Percentiles rank a stretch among this genome's conserved stretches.
phyloP scores from a whole-genome alignment of 2,888 invertebrate species.

The Synanthedon myopaeformis region DNA sequence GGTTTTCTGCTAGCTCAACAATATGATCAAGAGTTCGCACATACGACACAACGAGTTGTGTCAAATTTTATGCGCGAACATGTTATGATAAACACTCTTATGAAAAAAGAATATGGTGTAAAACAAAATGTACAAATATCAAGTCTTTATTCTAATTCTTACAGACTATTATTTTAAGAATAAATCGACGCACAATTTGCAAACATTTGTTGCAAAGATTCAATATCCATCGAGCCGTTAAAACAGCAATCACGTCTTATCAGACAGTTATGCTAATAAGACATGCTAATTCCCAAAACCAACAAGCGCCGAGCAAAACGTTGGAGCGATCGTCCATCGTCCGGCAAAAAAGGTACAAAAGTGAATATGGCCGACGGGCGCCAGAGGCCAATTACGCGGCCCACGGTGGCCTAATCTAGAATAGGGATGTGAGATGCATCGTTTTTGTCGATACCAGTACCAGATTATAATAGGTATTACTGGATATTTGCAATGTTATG shows the following conservation, averaged over 20 bases:
- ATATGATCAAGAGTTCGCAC: no score
- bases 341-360: constrained; percentile 47
- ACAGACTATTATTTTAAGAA: no score
- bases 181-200: no score
- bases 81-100: no score
- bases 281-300: constrained; percentile 70
- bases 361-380: constrained; percentile 52
- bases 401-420: constrained; percentile 7
- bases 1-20: no score
- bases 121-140: no score
- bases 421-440: not conserved
- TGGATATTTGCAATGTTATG: no score
- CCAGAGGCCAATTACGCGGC: constrained; percentile 56
- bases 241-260: constrained; percentile 60
- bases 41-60: no score
- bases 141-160: no score
- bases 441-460: not conserved
- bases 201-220: not conserved
- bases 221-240: constrained; percentile 28
- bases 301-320: constrained; percentile 51
- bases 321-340: constrained; percentile 24
- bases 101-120: no score
- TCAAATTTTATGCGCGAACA: no score
- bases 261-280: constrained; percentile 67
- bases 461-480: no score